Percentiles rank a stretch among this genome's conserved stretches.
Evolutionary conservation across 2,888 invertebrate genomes (phyloP).

Genomic region (Plebejus argus): DNA sequence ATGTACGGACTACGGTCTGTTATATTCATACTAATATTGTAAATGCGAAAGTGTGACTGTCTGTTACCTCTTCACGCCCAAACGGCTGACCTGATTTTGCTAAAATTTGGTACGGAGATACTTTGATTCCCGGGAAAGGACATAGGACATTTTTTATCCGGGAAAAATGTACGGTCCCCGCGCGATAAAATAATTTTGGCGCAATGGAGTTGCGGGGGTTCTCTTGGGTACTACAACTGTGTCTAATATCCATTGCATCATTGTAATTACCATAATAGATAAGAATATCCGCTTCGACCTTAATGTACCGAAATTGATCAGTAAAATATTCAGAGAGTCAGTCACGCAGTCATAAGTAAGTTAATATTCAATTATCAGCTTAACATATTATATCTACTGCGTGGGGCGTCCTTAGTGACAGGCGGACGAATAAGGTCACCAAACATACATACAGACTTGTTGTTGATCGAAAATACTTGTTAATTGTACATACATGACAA

Average conservation of each 20-base stretch:
- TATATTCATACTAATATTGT: too few species aligned
- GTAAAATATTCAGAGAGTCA: conserved; percentile 63
- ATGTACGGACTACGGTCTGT: too few species aligned
- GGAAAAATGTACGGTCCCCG: too few species aligned
- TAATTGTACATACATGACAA: neutral
- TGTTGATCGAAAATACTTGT: neutral
- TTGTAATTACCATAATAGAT: neutral
- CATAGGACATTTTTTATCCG: too few species aligned
- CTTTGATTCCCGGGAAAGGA: too few species aligned
- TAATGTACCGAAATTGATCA: conserved; percentile 58
- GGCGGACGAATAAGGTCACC: conserved; percentile 2
- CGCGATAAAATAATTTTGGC: too few species aligned
- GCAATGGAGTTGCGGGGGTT: neutral
- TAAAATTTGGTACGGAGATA: too few species aligned
- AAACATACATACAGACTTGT: neutral
- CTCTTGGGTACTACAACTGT: neutral
- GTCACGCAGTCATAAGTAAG: conserved; percentile 58
- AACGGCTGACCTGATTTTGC: too few species aligned
- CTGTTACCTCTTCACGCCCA: too few species aligned
- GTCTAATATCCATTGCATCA: neutral
- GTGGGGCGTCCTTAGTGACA: conserved; percentile 47
- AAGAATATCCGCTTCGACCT: conserved; percentile 36
- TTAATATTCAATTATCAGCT: conserved; percentile 67
- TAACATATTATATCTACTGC: conserved; percentile 48
- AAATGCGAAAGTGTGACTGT: too few species aligned